Percentiles rank a stretch among this genome's conserved stretches.
phyloP scores from a whole-genome alignment of 1,140 invertebrate genomes.

The Drosophila biarmipes region DNA sequence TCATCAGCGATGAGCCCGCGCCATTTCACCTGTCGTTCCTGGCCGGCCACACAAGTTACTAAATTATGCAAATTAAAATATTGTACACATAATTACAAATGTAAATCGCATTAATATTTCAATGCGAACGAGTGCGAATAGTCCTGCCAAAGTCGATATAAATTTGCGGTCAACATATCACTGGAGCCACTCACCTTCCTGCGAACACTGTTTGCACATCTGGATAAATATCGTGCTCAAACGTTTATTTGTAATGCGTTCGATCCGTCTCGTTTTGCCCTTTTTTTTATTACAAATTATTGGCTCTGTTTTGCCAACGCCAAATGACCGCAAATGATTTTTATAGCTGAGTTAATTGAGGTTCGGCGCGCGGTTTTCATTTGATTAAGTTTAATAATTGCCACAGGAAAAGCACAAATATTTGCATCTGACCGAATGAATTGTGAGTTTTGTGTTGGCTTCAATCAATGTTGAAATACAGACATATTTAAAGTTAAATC shows the following conservation, averaged over 20 bases:
- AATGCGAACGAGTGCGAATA: slow-evolving; percentile 50
- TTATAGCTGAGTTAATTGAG: slow-evolving; percentile 78
- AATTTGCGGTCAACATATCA: slow-evolving; percentile 77
- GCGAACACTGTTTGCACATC: slow-evolving; percentile 29
- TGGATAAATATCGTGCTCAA: slow-evolving; percentile 19
- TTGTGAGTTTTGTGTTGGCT: slow-evolving; percentile 24
- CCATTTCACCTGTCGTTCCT: slow-evolving; percentile 3
- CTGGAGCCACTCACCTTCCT: slow-evolving; percentile 34
- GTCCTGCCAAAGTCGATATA: slow-evolving; percentile 60
- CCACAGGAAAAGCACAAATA: slow-evolving; percentile 56
- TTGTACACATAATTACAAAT: slow-evolving; percentile 79
- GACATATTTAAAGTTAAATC: slow-evolving; percentile 44
- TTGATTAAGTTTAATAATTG: slow-evolving; percentile 81
- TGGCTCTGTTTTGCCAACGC: slow-evolving; percentile 26
- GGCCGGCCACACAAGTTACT: slow-evolving; percentile 50
- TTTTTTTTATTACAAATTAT: neutral
- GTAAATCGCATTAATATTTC: slow-evolving; percentile 78
- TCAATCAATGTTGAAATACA: slow-evolving; percentile 33
- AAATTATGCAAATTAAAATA: slow-evolving; percentile 83
- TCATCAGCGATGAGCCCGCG: neutral
- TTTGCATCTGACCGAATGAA: slow-evolving; percentile 30
- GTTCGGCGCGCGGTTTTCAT: slow-evolving; percentile 67
- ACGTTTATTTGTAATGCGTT: slow-evolving; percentile 38
- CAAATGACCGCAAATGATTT: slow-evolving; percentile 73
- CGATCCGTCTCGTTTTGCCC: slow-evolving; percentile 28